phyloP scores from a whole-genome alignment of 2,113 vertebrate species.

The Tauraco erythrolophus region DNA sequence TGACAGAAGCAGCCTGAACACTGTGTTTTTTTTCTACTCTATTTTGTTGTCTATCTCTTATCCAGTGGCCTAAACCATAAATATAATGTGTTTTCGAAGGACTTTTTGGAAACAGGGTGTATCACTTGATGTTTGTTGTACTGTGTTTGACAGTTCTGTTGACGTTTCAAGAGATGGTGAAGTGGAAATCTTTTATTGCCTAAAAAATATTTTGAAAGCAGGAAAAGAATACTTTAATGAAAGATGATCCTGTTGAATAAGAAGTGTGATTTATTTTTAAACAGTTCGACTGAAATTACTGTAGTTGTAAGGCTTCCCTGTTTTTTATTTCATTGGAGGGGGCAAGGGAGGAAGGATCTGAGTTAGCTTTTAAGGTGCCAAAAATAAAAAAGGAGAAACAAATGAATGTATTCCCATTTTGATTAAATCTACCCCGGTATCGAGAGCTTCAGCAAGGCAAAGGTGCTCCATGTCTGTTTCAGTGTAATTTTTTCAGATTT shows the following conservation, averaged over 20 bases:
- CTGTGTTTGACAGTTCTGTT: neutral
- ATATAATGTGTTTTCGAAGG: neutral
- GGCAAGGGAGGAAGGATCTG: neutral
- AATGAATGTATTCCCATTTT: accelerated
- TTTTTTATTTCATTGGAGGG: neutral
- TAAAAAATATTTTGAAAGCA: neutral
- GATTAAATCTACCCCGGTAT: neutral
- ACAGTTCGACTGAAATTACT: neutral
- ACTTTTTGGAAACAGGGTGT: neutral
- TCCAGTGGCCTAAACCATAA: neutral
- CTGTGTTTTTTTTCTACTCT: neutral
- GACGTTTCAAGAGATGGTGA: neutral
- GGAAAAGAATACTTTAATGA: neutral
- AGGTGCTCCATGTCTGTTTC: neutral
- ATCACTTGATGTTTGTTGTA: neutral
- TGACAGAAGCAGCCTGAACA: neutral
- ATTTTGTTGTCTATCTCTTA: neutral
- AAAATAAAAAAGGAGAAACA: neutral
- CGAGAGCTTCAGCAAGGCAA: neutral
- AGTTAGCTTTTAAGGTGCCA: neutral
- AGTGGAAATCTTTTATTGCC: neutral
- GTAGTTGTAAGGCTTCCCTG: neutral
- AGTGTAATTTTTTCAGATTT: neutral
- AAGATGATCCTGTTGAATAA: neutral
- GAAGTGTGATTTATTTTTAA: neutral